Percentiles rank a stretch among this genome's conserved stretches.
Evolutionary conservation across 2,797 vertebrate genomes (phyloP).

Genomic region (Pogonophryne albipinna): DNA sequence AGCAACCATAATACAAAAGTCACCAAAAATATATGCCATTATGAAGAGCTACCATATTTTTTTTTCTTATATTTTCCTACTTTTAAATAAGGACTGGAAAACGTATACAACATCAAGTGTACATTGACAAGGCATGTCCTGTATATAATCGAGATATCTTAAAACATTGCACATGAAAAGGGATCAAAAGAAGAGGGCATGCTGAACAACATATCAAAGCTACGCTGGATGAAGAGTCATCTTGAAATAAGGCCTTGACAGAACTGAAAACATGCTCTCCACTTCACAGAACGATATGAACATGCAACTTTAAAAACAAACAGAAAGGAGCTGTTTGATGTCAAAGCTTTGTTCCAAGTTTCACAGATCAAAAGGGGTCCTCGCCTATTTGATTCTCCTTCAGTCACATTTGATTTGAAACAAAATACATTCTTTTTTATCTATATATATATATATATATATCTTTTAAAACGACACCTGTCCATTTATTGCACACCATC

Average conservation of each 20-base stretch:
- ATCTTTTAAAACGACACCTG: slow-evolving; percentile 74
- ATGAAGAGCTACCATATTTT: slow-evolving; percentile 89
- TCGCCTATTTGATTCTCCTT: slow-evolving; percentile 56
- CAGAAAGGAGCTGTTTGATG: slow-evolving; percentile 48
- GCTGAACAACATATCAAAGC: slow-evolving; percentile 63
- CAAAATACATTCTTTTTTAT: slow-evolving; percentile 74
- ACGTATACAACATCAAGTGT: slow-evolving; percentile 86
- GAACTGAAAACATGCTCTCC: slow-evolving; percentile 73
- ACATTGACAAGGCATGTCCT: slow-evolving; percentile 91
- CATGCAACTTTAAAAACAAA: slow-evolving; percentile 70
- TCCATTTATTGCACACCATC: slow-evolving; percentile 85
- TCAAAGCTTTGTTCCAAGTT: slow-evolving; percentile 54
- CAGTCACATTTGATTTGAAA: slow-evolving; percentile 71
- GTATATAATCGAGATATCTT: slow-evolving; percentile 74
- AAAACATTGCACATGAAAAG: slow-evolving; percentile 87
- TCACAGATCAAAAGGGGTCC: slow-evolving; percentile 72
- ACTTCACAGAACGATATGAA: slow-evolving; percentile 75
- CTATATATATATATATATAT: slow-evolving; percentile 25
- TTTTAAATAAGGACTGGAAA: slow-evolving; percentile 91
- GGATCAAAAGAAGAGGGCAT: slow-evolving; percentile 71
- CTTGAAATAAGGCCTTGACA: slow-evolving; percentile 68
- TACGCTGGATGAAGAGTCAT: slow-evolving; percentile 49
- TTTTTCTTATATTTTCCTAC: slow-evolving; percentile 64
- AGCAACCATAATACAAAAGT: slow-evolving; percentile 85
- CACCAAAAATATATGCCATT: slow-evolving; percentile 89